phyloP scores from a whole-genome alignment of 2,888 invertebrate species.

The Ochlodes sylvanus region DNA sequence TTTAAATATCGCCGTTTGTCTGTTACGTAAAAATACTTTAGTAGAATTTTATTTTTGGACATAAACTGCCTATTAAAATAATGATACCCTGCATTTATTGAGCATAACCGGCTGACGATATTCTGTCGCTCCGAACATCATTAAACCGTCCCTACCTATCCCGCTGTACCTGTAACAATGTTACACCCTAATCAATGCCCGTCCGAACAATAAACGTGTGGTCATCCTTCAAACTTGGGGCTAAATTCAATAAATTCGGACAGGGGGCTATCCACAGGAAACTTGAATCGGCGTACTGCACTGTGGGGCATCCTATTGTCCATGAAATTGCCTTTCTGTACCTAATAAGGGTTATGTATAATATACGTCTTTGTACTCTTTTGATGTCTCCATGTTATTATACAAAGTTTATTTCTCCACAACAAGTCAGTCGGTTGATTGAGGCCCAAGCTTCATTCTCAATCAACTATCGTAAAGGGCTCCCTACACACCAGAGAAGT shows the following conservation, averaged over 20 bases:
- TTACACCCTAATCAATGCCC: constrained; percentile 69
- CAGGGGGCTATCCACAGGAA: constrained; percentile 72
- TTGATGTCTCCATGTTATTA: constrained; percentile 62
- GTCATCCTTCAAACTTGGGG: constrained; percentile 67
- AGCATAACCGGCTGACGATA: constrained; percentile 43
- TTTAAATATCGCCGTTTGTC: no score
- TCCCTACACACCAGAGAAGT: neutral
- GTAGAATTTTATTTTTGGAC: no score
- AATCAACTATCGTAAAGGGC: constrained; percentile 15
- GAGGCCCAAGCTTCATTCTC: constrained; percentile 30
- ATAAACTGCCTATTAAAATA: constrained; percentile 19
- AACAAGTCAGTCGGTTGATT: constrained; percentile 27
- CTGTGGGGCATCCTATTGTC: constrained; percentile 77
- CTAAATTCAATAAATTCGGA: constrained; percentile 80
- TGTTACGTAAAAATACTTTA: no score
- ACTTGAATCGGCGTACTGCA: constrained; percentile 71
- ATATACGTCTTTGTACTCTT: constrained; percentile 73
- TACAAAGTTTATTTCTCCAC: constrained; percentile 26
- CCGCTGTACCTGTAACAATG: constrained; percentile 58
- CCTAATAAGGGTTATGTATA: constrained; percentile 79
- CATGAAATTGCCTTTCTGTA: constrained; percentile 79
- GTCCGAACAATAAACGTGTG: constrained; percentile 75
- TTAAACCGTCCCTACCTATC: constrained; percentile 13
- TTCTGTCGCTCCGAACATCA: constrained; percentile 31
- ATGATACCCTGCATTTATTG: constrained; percentile 29